Conservation (phyloP, 2,888 invertebrate genomes). For the Sycophila texana region DNA sequence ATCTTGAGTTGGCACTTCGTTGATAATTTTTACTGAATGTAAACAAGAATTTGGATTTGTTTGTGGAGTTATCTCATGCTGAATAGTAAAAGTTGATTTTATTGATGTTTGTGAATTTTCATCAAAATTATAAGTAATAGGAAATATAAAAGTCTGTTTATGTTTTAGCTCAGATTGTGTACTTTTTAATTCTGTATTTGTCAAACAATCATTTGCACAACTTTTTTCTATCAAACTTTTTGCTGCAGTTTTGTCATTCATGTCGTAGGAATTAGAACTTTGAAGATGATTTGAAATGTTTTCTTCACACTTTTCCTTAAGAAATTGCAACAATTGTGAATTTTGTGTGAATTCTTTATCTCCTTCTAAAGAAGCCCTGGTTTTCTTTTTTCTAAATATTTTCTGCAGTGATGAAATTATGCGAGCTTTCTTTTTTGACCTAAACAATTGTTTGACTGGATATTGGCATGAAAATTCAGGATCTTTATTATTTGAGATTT, state of each 20-base stretch:
- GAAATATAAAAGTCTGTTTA: slow-evolving; percentile 26
- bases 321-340: slow-evolving; percentile 6
- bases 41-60: neutral
- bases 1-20: slow-evolving; percentile 10
- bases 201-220: slow-evolving; percentile 7
- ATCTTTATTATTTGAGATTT: neutral
- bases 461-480: slow-evolving; percentile 18
- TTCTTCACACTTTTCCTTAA: slow-evolving; percentile 11
- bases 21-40: slow-evolving; percentile 42
- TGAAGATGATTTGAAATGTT: neutral
- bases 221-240: slow-evolving; percentile 11
- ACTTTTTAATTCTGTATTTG: neutral
- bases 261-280: neutral
- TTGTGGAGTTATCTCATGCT: slow-evolving; percentile 33
- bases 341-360: neutral
- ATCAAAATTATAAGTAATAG: slow-evolving; percentile 29
- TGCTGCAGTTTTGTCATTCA: neutral
- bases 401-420: slow-evolving; percentile 28
- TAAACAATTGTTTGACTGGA: neutral
- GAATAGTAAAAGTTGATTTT: slow-evolving; percentile 29
- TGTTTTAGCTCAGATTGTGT: slow-evolving; percentile 7
- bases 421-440: slow-evolving; percentile 12
- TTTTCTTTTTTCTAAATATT: slow-evolving; percentile 47
- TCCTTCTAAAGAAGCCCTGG: neutral
- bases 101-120: neutral